phyloP scores from a whole-genome alignment of 2,797 vertebrate species.

The Odontamblyopus lacepedii region DNA sequence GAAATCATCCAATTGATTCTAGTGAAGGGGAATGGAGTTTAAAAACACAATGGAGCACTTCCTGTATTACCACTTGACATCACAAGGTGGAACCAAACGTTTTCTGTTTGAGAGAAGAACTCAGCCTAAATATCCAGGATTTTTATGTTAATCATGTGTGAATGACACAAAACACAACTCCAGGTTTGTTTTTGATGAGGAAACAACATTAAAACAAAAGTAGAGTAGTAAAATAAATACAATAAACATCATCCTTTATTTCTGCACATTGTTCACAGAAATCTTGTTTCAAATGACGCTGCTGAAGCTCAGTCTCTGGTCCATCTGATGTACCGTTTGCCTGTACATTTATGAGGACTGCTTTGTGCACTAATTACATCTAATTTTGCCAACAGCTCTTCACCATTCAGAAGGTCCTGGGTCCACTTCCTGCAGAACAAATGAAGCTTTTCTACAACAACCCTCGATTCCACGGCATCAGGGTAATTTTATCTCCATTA shows the following conservation, averaged over 20 bases:
- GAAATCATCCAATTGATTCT: too few species aligned
- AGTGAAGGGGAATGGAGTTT: too few species aligned
- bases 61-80: too few species aligned
- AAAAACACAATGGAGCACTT: too few species aligned
- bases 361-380: slow-evolving; percentile 1
- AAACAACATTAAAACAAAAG: too few species aligned
- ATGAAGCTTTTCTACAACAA: slow-evolving; percentile 99
- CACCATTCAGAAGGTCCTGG: slow-evolving; percentile 95
- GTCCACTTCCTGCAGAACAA: slow-evolving; percentile 91
- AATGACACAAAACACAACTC: too few species aligned
- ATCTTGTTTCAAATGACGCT: background rate
- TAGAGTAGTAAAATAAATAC: background rate
- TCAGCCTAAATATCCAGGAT: too few species aligned
- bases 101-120: too few species aligned
- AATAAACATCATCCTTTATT: background rate
- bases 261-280: background rate
- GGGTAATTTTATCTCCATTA: slow-evolving; percentile 74
- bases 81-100: too few species aligned
- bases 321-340: background rate
- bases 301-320: background rate
- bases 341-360: background rate
- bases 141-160: too few species aligned
- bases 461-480: slow-evolving; percentile 92
- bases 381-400: slow-evolving; percentile 81
- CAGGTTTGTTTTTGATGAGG: too few species aligned